phyloP scores from a whole-genome alignment of 2,888 invertebrate genomes.

The Drymonia ruficornis region DNA sequence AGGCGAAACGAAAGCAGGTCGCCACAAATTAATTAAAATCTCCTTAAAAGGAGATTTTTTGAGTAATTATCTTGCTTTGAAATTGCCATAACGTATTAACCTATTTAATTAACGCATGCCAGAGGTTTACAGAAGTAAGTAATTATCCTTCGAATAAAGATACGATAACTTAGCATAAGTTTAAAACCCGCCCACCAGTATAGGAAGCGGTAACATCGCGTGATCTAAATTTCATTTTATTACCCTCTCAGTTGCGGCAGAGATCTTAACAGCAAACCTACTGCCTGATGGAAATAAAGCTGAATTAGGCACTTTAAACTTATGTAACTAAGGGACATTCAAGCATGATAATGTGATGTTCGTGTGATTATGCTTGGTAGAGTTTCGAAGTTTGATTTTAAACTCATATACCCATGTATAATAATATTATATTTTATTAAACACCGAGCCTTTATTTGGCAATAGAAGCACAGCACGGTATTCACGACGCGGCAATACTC shows the following conservation, averaged over 20 bases:
- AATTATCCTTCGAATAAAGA: slow-evolving; percentile 16
- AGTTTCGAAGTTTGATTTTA: too few relatives aligned
- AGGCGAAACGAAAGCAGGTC: too few relatives aligned
- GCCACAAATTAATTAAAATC: too few relatives aligned
- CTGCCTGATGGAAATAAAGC: slow-evolving; percentile 13
- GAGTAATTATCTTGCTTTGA: too few relatives aligned
- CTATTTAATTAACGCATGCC: too few relatives aligned
- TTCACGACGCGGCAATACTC: slow-evolving; percentile 49
- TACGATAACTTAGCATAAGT: slow-evolving; percentile 20
- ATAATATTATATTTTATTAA: too few relatives aligned
- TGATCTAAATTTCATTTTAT: slow-evolving; percentile 26
- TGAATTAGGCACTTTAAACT: slow-evolving; percentile 19
- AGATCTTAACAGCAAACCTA: slow-evolving; percentile 6
- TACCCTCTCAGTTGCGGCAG: slow-evolving; percentile 6
- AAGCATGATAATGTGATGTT: neutral
- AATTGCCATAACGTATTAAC: too few relatives aligned
- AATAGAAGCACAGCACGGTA: slow-evolving; percentile 37
- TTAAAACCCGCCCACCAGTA: slow-evolving; percentile 18
- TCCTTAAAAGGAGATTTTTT: too few relatives aligned
- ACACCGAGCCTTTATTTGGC: too few relatives aligned
- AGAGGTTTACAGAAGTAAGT: too few relatives aligned
- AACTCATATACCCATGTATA: too few relatives aligned
- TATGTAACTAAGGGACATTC: slow-evolving; percentile 13
- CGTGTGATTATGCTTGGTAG: neutral
- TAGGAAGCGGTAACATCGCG: slow-evolving; percentile 12